These are phyloP conservation scores for Montipora foliosa DNA, from an alignment of 64 coral and sea anemone species.

Conservation along the genomic window DNA sequence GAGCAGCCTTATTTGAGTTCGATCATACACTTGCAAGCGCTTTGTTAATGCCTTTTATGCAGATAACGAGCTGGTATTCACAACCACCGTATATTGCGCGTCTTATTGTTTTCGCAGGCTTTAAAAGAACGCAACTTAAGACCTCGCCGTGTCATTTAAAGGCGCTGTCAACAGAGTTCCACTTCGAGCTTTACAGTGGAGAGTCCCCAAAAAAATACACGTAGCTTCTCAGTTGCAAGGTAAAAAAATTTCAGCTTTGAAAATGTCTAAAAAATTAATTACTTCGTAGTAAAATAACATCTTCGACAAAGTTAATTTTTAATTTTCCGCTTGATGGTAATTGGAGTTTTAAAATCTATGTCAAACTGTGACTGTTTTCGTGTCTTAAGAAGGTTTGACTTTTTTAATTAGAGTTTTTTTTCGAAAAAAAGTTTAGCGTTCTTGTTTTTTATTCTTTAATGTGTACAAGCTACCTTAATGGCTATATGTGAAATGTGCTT, in stretches of 20 bases:
- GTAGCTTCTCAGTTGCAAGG: not conserved
- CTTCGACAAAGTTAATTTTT: constrained; percentile 11
- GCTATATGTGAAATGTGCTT: no score
- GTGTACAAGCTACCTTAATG: no score
- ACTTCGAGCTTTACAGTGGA: not conserved
- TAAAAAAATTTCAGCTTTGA: not conserved
- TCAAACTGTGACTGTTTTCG: no score
- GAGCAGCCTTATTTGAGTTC: not conserved
- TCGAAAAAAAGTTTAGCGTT: no score
- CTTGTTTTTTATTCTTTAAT: no score
- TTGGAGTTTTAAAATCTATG: no score
- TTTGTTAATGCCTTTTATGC: constrained; percentile 26
- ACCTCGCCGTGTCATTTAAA: not conserved
- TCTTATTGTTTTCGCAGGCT: constrained; percentile 28
- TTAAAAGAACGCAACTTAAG: constrained; percentile 25
- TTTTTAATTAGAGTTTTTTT: no score
- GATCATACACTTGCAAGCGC: not conserved
- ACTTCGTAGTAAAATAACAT: not conserved
- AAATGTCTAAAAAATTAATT: not conserved
- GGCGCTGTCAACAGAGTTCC: not conserved
- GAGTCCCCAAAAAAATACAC: not conserved
- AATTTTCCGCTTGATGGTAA: not conserved
- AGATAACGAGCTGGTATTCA: constrained; percentile 26
- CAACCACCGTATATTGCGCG: not conserved
- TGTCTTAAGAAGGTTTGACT: no score